Base-by-base conservation (phyloP, 2,797 vertebrate species). In the Sebastes itinus region DNA sequence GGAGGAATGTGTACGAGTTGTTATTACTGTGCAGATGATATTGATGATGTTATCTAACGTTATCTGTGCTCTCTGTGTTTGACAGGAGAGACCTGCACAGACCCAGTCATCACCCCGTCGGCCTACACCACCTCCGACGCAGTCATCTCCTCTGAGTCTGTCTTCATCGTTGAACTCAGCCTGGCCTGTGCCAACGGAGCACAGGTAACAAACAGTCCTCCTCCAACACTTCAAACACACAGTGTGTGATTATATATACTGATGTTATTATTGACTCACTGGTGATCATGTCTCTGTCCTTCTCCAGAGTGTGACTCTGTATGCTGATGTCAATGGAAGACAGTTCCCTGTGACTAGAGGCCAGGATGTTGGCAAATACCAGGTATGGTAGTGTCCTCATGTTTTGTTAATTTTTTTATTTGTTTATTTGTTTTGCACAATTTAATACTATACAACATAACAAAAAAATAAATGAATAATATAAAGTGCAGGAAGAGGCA, bases 71-170 rank as follows among this genome's bases (percentile, higher is more conserved):
- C 23, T 73, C 2, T 6, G 59, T 56, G 63, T 1, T 72, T 72
- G 13, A 30, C 91, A 98, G 97, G 94, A 58, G 98, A 99, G 89
- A 97, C 94, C 69, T 99, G 98, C 88, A 93, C 96, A 27, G 97
- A 98, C 28, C 97, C 98, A 3, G 93, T 93, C 74, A 97, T 98
- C 85, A 96, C 95, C 5, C 97, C 98, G 7, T 97, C 97, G 78
- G 97, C 97, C 90, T 98, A 98, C 93, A 98, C 97, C 77, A 99
- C 98, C 3, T 96, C 96, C 0, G 98, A 99, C 63, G 97, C 97
- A 0, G 96, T 99, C 82, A 98, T 99, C 91, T 96, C 98, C 32
- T 97, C 98, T 0, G 98, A 98, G 92, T 97, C 97, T 0, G 97
- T 98, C 52, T 98, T 99, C 87, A 97, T 99, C 30, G 97, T 99